Conservation (phyloP, 2,888 invertebrate species). For the Perithous albicinctus region DNA sequence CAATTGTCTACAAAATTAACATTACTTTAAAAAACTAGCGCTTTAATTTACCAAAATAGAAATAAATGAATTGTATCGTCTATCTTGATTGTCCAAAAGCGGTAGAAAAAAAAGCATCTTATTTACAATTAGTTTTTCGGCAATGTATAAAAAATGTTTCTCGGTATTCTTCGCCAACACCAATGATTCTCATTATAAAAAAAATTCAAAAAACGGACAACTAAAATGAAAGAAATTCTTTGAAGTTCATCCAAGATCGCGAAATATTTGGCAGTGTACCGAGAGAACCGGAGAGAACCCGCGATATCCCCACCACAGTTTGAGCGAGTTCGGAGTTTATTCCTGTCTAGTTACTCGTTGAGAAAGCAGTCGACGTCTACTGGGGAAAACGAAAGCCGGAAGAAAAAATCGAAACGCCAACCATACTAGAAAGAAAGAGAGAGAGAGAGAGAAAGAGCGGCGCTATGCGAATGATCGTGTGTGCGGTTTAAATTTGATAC, state of each 20-base stretch:
- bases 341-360: slow-evolving; percentile 28
- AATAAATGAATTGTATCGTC: too few relatives aligned
- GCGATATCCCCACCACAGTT: slow-evolving; percentile 2
- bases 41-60: too few relatives aligned
- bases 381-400: slow-evolving; percentile 38
- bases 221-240: slow-evolving; percentile 30
- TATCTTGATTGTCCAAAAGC: too few relatives aligned
- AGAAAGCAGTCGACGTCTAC: slow-evolving; percentile 5
- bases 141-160: background rate
- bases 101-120: too few relatives aligned
- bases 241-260: slow-evolving; percentile 65
- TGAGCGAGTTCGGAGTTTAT: slow-evolving; percentile 28
- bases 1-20: too few relatives aligned
- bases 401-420: slow-evolving; percentile 6
- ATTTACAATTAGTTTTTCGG: too few relatives aligned
- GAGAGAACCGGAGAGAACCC: slow-evolving; percentile 11
- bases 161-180: background rate
- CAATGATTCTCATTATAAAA: background rate
- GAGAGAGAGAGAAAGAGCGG: background rate
- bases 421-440: background rate
- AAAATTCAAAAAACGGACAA: background rate
- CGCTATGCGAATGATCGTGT: slow-evolving; percentile 29
- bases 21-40: too few relatives aligned
- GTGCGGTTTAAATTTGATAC: slow-evolving; percentile 43
- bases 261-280: slow-evolving; percentile 64